Base-by-base conservation (phyloP, 2,113 vertebrate species). In the Lagopus muta region DNA sequence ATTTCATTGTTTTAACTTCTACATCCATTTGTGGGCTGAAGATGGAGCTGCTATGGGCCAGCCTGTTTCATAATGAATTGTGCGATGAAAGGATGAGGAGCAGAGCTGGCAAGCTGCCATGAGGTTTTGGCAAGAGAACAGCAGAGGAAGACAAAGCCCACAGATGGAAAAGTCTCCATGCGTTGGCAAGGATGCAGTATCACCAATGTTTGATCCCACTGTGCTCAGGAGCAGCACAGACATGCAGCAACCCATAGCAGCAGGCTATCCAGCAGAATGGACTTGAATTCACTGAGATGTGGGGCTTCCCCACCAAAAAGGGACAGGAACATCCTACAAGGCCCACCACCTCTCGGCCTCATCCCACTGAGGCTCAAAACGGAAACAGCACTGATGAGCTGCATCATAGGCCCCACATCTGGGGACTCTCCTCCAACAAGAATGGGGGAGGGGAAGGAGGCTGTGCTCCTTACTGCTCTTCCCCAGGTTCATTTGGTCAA, bases 1-100 rank as follows among this genome's bases (percentile, higher is more conserved):
- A 64, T 30, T 64, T 81, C 1, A 78, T 64, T 86, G n/a, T 48
- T 95, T 81, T 89, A 45, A 45, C n/a, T 73, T 64, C 40, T 82
- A 28, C 5, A 22, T 57, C 13, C 45, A 14, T 66, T 65, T 79
- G 45, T 73, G 77, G 87, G 74, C 34, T 61, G 38, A 18, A 61
- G 47, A 15, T 50, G 62, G 17, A 69, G 30, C 36, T 34, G 16
- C 16, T 34, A 72, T 22, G 12, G 22, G 36, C 27, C 61, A 20
- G n/a, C 52, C 28, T 3, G n/a, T 21, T 32, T 83, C 40, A 55
- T 8, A 28, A 28, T 2, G 22, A 69, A 65, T 71, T 32, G 5
- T 34, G 22, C 10, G 60, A 76, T 50, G 32, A 61, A 6, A 84
- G 13, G 50, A 30, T 38, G 10, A 55, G 65, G n/a, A 74, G 8